phyloP scores from a whole-genome alignment of 2,888 invertebrate genomes.

The Epinotia ramella region DNA sequence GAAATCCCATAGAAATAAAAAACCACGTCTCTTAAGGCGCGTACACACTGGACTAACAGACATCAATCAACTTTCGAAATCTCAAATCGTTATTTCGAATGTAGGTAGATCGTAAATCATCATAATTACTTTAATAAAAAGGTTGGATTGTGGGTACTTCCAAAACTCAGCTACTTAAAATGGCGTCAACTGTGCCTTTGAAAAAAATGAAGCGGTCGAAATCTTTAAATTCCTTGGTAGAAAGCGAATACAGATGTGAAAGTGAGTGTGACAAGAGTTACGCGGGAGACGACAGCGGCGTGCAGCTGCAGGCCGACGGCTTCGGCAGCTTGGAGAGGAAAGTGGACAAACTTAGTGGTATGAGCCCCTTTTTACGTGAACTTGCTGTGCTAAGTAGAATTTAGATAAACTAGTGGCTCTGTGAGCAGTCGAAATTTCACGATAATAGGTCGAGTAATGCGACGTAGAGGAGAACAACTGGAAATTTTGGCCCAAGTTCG shows the following conservation, averaged over 20 bases:
- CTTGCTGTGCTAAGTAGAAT: too few relatives aligned
- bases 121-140: neutral
- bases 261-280: slow-evolving; percentile 17
- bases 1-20: too few relatives aligned
- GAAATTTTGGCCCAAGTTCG: too few relatives aligned
- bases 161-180: neutral
- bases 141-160: neutral
- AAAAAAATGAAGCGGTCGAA: slow-evolving; percentile 34
- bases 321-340: slow-evolving; percentile 19
- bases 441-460: too few relatives aligned
- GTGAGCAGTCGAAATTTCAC: too few relatives aligned
- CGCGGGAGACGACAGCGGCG: slow-evolving; percentile 12
- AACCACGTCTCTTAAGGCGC: too few relatives aligned
- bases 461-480: too few relatives aligned
- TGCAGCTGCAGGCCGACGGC: slow-evolving; percentile 32
- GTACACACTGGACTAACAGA: too few relatives aligned
- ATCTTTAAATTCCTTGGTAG: slow-evolving; percentile 21
- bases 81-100: neutral
- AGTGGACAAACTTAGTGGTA: slow-evolving; percentile 37
- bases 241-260: neutral
- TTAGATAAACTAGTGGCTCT: too few relatives aligned
- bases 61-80: too few relatives aligned
- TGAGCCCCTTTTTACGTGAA: neutral
- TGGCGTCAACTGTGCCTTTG: neutral
- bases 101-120: neutral